These are phyloP conservation scores for Clarias magur DNA, from an alignment of 2,113 vertebrate genomes.

Conservation along the genomic window DNA sequence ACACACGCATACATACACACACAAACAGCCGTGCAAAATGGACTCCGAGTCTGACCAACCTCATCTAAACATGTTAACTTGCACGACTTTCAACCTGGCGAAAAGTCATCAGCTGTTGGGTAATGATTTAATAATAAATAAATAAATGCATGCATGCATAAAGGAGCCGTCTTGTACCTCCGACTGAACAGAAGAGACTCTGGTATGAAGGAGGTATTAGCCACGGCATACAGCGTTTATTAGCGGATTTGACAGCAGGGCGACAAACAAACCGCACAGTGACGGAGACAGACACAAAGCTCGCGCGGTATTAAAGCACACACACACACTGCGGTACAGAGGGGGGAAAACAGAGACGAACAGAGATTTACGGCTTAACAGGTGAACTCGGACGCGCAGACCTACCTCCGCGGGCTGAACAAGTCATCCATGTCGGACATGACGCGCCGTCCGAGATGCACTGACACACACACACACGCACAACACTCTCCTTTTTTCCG, in stretches of 20 bases:
- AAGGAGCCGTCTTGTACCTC: background rate
- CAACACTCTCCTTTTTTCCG: conserved; percentile 48
- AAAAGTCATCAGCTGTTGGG: background rate
- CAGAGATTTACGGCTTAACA: conserved; percentile 52
- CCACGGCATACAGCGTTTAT: background rate
- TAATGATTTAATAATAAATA: too few species aligned
- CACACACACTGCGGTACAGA: background rate
- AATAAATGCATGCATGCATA: background rate
- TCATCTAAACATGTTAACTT: background rate
- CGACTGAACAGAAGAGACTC: background rate
- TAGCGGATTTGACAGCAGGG: conserved; percentile 11
- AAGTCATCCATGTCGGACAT: conserved; percentile 91
- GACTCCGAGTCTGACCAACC: conserved; percentile 48
- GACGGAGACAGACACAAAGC: conserved; percentile 7
- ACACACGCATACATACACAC: conserved; percentile 51
- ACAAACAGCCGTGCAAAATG: conserved; percentile 67
- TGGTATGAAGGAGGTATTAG: background rate
- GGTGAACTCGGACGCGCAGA: conserved; percentile 69
- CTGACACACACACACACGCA: background rate
- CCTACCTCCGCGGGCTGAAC: conserved; percentile 96
- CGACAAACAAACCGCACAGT: conserved; percentile 15
- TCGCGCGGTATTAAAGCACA: conserved; percentile 3
- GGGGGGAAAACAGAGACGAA: background rate
- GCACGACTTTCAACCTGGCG: background rate
- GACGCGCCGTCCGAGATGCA: conserved; percentile 60